Conservation (phyloP, 2,888 invertebrate species). For the Leistus spinibarbis region DNA sequence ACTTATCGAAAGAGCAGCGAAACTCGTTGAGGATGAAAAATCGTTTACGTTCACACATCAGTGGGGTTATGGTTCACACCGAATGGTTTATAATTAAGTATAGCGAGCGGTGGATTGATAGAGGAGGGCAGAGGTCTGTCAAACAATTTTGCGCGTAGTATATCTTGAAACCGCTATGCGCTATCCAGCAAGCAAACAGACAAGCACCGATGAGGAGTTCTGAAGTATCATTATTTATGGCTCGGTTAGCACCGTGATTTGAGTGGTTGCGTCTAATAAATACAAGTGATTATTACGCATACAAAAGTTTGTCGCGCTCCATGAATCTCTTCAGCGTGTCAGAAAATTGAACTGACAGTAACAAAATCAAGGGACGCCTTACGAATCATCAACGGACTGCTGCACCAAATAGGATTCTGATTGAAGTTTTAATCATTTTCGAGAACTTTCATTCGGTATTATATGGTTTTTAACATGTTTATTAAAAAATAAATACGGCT, state of each 20-base stretch:
- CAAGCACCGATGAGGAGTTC: conserved; percentile 7
- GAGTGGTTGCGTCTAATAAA: conserved; percentile 20
- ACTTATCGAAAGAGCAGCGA: not conserved
- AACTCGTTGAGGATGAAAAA: conserved; percentile 8
- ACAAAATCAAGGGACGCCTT: not conserved
- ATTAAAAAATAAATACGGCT: not conserved
- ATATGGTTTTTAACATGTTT: not conserved
- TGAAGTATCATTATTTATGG: conserved; percentile 32
- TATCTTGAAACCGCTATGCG: not conserved
- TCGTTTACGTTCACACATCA: conserved; percentile 6
- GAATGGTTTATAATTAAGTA: conserved; percentile 7
- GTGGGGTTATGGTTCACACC: not conserved
- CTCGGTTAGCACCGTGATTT: conserved; percentile 9
- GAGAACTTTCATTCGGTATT: not conserved
- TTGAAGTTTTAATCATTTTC: not conserved
- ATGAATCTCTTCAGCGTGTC: not conserved
- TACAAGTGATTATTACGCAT: conserved; percentile 23
- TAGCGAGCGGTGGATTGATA: not conserved
- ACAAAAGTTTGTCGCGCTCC: not conserved
- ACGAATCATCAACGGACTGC: not conserved
- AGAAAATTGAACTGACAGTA: not conserved
- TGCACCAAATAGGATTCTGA: not conserved
- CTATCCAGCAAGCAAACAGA: too few relatives aligned
- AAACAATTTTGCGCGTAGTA: not conserved
- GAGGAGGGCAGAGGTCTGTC: not conserved